These are phyloP conservation scores for Xiphorhynchus elegans DNA, from an alignment of 2,113 vertebrate genomes.

Conservation along the genomic window DNA sequence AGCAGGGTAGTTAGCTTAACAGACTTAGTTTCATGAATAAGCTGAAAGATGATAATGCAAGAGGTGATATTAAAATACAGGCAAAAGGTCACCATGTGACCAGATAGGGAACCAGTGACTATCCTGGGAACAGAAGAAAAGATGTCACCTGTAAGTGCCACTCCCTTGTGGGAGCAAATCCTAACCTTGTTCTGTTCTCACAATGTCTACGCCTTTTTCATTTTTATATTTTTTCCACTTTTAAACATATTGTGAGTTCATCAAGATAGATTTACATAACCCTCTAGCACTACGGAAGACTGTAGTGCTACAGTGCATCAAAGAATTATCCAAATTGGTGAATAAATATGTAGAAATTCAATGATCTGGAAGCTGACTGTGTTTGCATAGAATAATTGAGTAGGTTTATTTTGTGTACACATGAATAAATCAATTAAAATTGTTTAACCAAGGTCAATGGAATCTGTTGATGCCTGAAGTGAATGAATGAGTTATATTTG, in stretches of 20 bases:
- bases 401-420: constrained; percentile 18
- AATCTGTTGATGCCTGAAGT: constrained; percentile 19
- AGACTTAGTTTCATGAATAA: not conserved
- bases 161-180: not conserved
- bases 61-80: not conserved
- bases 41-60: not conserved
- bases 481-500: not conserved
- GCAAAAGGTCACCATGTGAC: not conserved
- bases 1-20: not conserved
- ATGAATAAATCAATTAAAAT: constrained; percentile 56
- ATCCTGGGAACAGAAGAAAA: not conserved
- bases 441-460: constrained; percentile 7
- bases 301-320: not conserved
- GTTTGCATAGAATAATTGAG: constrained; percentile 51
- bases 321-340: constrained; percentile 1
- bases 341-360: constrained; percentile 43
- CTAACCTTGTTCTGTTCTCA: not conserved
- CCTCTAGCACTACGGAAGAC: not conserved
- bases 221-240: not conserved
- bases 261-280: not conserved
- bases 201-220: not conserved
- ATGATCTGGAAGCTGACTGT: constrained; percentile 32
- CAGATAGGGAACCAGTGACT: not conserved
- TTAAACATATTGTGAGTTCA: not conserved
- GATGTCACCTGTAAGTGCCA: not conserved